Evolutionary conservation across 2,888 invertebrate species (phyloP), one percentile per base, ranked within the genome.

Genomic region (Thyatira batis): DNA sequence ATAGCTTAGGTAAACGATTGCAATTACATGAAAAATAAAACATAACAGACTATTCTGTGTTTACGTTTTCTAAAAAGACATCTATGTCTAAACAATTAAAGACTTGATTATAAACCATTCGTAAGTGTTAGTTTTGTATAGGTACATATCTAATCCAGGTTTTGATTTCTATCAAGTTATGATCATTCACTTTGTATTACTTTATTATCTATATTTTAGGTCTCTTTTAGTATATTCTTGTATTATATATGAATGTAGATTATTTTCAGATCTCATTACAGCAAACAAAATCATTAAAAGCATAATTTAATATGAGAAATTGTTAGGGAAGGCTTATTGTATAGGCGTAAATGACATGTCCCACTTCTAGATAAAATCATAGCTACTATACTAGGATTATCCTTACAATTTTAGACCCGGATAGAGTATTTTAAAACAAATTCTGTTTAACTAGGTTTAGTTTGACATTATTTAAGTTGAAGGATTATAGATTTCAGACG

Each of bases 1-100:
- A 85, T 66, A 58, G 59, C 50, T 56, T 54, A 50, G 43, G 20
- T 50, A 46, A 52, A 20, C 50, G 25, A 43, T 43, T 25, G 27
- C 43, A 43, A 50, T 46, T 23, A 52, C 46, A 20, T 11, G 20
- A 53, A 27, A 44, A 54, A 13, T 33, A 30, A 39, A 17, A 39
- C 33, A 17, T 17, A 39, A 13, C 11, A 28, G 2, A 39, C 13
- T 11, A 5, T 6, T 39, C 17, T 39, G 33, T 23, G 23, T 17
- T 17, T 39, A 39, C 6, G 17, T 39, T 33, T 17, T 39, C 17
- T 33, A 4, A n/a, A 39, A 17, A 17, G 33, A 39, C 6, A 2
- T 33, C n/a, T 33, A 10, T 2, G 11, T 33, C n/a, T 33, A 10
- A 11, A 30, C 30, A 11, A 30, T 11, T 30, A 1, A 30, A 30